Base-by-base conservation (phyloP, 2,888 invertebrate genomes). In the Ormia ochracea region DNA sequence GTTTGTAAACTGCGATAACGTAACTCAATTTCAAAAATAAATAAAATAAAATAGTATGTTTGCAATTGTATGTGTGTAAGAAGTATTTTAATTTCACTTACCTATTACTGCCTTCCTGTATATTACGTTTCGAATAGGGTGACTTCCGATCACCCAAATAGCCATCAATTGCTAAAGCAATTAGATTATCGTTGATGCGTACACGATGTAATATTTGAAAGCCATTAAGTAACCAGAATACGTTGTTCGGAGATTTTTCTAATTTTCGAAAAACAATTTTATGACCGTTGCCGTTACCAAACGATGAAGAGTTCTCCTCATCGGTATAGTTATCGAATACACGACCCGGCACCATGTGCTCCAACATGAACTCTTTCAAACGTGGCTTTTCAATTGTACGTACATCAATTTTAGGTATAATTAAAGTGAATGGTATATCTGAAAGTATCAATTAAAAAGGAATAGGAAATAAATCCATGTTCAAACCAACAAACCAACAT, bases 381-480 rank as follows among this genome's bases (percentile, higher is more conserved):
- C 91, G 89, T 74, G 91, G 91, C 52, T 88, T 90, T 78, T 91
- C 91, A 82, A 90, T 89, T 77, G 89, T 90, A 78, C 90, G 89
- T 61, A 90, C 89, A 82, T 91, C 91, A 83, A 90, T 90, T 82
- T 90, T 89, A 12, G 92, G 92, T 65, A 92, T 91, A 85, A 93
- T 90, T 85, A 93, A 91, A 85, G 92, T 92, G 84, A 91, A 92
- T 10, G 92, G 91, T 81, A 91, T 91, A 85, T 92, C 93, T 93
- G 90, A 14, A 90, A 90, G 59, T 79, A 74, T 58, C 58, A 74
- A 74, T 78, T 63, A 59, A 63, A 65, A 82, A 75, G 36, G 48
- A 69, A 36, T 26, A 59, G 31, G 38, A 61, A 43, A 58, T 19
- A 21, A 36, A 17, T 14, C 36, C 17, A 56, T 33, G 17, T 6